Percentiles rank a stretch among this genome's conserved stretches.
phyloP scores from a whole-genome alignment of 2,888 invertebrate genomes.

The Sphinx pinastri region DNA sequence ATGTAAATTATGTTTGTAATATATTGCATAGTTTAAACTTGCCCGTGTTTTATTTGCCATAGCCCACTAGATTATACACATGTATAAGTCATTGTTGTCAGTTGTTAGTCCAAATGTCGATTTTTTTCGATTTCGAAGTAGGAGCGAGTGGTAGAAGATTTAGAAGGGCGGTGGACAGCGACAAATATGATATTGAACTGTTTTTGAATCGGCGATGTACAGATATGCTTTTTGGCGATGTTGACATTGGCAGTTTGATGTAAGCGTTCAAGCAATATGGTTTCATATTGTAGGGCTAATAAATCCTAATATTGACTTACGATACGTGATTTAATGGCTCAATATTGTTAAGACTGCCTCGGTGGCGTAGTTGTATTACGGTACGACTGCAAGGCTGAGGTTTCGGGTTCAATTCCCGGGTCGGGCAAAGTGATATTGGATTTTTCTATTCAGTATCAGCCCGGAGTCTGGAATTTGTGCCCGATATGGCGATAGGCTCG shows the following conservation, averaged over 20 bases:
- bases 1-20: conserved; percentile 74
- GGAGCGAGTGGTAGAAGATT: conserved; percentile 60
- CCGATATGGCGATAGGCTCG: too few relatives aligned
- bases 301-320: too few relatives aligned
- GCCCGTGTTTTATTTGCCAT: conserved; percentile 44
- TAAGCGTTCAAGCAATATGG: conserved; percentile 44
- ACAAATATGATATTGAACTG: conserved; percentile 60
- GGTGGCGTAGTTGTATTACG: too few relatives aligned
- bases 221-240: conserved; percentile 55
- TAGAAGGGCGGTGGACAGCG: conserved; percentile 68
- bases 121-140: conserved; percentile 72
- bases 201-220: conserved; percentile 52
- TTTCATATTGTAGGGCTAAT: too few relatives aligned
- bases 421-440: too few relatives aligned
- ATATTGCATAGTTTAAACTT: conserved; percentile 65
- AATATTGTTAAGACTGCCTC: too few relatives aligned
- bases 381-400: too few relatives aligned
- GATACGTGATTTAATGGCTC: too few relatives aligned
- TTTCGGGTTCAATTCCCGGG: too few relatives aligned
- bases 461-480: too few relatives aligned
- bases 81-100: not conserved
- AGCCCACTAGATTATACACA: conserved; percentile 50
- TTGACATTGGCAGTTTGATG: conserved; percentile 67
- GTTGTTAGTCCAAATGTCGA: conserved; percentile 58
- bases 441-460: too few relatives aligned